A percentile compares a stretch with the other conserved stretches of the same genome.
phyloP scores from a whole-genome alignment of 2,797 vertebrate genomes.

The Columba guinea region DNA sequence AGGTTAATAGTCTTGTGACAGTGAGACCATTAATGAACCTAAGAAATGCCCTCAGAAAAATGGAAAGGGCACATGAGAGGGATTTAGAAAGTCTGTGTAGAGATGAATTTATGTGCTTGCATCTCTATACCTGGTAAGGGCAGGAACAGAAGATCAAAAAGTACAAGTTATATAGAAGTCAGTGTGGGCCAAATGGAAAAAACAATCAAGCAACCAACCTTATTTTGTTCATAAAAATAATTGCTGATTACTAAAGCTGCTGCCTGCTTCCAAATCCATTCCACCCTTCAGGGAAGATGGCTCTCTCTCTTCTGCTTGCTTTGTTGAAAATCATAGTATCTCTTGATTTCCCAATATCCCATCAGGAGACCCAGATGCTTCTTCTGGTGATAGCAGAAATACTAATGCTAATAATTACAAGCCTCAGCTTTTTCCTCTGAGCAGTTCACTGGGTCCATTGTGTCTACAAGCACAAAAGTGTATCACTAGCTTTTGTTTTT shows the following conservation, averaged over 20 bases:
- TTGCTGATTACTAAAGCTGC: neutral
- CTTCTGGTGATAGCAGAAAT: neutral
- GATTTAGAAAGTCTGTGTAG: neutral
- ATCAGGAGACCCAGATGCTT: neutral
- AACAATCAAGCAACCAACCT: neutral
- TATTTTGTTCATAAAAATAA: neutral
- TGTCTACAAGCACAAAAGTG: neutral
- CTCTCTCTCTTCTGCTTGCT: neutral
- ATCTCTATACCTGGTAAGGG: neutral
- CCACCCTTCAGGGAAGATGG: neutral
- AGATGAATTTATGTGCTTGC: neutral
- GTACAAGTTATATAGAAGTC: neutral
- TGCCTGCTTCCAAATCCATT: neutral
- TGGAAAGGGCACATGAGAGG: neutral
- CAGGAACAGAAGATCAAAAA: neutral
- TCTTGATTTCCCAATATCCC: neutral
- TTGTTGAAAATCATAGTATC: neutral
- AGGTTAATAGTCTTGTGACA: neutral
- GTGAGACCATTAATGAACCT: neutral
- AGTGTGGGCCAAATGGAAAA: neutral
- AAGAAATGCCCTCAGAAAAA: neutral
- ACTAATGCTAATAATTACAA: neutral
- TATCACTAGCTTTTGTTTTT: neutral
- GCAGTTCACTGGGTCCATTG: neutral
- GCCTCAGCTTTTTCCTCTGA: neutral